Conservation (phyloP, 1,140 invertebrate genomes). For the Ceratoteleas bidentatus region DNA sequence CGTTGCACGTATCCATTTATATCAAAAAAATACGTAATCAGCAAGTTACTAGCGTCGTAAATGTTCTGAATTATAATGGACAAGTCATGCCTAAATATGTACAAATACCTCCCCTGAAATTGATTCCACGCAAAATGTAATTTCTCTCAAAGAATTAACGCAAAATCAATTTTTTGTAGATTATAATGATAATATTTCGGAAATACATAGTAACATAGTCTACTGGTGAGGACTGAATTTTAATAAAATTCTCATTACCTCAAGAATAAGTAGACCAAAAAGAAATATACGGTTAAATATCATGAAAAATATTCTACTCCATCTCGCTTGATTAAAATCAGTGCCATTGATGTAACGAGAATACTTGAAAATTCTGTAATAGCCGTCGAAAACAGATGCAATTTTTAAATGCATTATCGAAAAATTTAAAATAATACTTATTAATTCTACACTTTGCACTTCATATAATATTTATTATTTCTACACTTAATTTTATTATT, state of each 20-base stretch:
- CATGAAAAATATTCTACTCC: constrained; percentile 1
- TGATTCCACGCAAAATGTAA: not conserved
- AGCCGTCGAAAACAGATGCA: not conserved
- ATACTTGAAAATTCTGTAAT: constrained; percentile 15
- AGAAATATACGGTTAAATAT: constrained; percentile 9
- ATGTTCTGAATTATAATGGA: not conserved
- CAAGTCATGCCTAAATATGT: not conserved
- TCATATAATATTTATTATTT: too few relatives aligned
- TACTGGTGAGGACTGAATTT: not conserved
- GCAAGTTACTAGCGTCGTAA: not conserved
- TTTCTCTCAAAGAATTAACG: too few relatives aligned
- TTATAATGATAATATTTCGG: not conserved
- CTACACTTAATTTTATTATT: too few relatives aligned
- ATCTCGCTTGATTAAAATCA: not conserved
- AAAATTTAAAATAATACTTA: too few relatives aligned
- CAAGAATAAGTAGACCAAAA: not conserved
- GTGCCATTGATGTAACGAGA: not conserved
- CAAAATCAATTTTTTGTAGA: not conserved
- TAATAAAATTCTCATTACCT: constrained; percentile 3
- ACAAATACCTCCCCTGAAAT: not conserved
- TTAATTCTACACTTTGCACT: too few relatives aligned
- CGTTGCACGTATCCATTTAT: too few relatives aligned
- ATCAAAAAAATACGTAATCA: not conserved
- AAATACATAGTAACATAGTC: too few relatives aligned
- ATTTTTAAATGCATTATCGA: not conserved